Evolutionary conservation across 2,888 invertebrate species (phyloP).

Genomic region (Tenthredo scrophulariae): DNA sequence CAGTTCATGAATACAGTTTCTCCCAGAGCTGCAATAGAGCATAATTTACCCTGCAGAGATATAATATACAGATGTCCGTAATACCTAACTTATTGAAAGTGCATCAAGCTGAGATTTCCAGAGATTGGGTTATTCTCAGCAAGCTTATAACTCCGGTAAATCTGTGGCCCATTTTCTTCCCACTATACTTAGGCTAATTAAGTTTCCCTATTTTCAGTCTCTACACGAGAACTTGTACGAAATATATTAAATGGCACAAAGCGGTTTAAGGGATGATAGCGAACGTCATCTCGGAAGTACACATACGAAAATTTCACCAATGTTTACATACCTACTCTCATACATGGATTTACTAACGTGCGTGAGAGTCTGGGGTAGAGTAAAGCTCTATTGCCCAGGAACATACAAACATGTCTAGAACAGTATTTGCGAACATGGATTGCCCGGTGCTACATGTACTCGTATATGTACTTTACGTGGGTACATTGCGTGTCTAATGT

Average conservation of each 20-base stretch:
- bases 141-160: background rate
- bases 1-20: background rate
- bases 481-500: background rate
- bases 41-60: background rate
- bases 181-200: background rate
- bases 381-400: background rate
- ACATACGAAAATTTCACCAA: background rate
- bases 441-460: background rate
- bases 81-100: background rate
- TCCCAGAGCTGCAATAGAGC: background rate
- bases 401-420: background rate
- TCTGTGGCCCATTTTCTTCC: constrained; percentile 1
- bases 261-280: background rate
- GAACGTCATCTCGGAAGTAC: constrained; percentile 10
- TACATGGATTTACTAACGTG: too few relatives aligned
- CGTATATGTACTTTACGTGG: background rate
- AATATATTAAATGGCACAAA: background rate
- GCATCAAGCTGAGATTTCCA: background rate
- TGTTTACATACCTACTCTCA: background rate
- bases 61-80: background rate
- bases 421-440: constrained; percentile 31
- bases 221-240: background rate
- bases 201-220: background rate
- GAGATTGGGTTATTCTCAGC: background rate
- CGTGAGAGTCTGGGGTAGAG: background rate